Evolutionary conservation across 2,888 invertebrate species (phyloP).

Genomic region (Acleris sparsana): DNA sequence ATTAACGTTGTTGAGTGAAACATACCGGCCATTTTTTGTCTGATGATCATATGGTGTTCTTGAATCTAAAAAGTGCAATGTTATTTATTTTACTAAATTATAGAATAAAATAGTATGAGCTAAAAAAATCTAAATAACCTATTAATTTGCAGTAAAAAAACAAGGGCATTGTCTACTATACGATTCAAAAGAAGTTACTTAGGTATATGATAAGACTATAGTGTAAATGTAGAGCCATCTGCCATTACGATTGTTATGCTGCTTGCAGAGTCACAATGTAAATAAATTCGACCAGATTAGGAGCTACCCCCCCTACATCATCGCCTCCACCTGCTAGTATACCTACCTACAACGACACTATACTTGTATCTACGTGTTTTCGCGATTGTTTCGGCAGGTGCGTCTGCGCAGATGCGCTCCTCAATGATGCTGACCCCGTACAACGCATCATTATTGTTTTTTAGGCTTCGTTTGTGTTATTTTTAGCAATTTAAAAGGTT

Average conservation of each 20-base stretch:
- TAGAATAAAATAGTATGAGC: too few species aligned
- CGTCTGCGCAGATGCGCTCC: conserved; percentile 64
- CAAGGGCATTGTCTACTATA: too few species aligned
- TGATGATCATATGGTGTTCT: too few species aligned
- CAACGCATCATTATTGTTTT: conserved; percentile 25
- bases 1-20: conserved; percentile 6
- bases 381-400: conserved; percentile 67
- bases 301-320: conserved; percentile 28
- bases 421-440: conserved; percentile 45
- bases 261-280: not conserved
- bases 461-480: conserved; percentile 32
- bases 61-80: too few species aligned
- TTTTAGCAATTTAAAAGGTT: conserved; percentile 20
- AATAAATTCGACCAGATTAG: conserved; percentile 18
- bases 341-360: conserved; percentile 6
- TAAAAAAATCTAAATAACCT: too few species aligned
- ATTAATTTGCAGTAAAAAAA: too few species aligned
- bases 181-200: too few species aligned
- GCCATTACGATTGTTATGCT: conserved; percentile 1
- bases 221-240: conserved; percentile 17
- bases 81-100: too few species aligned
- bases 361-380: conserved; percentile 44
- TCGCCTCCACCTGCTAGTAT: conserved; percentile 61
- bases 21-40: too few species aligned
- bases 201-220: too few species aligned